Evolutionary conservation across 2,113 vertebrate species (phyloP), one percentile per base, ranked within the genome.

Genomic region (Entosphenus tridentatus): DNA sequence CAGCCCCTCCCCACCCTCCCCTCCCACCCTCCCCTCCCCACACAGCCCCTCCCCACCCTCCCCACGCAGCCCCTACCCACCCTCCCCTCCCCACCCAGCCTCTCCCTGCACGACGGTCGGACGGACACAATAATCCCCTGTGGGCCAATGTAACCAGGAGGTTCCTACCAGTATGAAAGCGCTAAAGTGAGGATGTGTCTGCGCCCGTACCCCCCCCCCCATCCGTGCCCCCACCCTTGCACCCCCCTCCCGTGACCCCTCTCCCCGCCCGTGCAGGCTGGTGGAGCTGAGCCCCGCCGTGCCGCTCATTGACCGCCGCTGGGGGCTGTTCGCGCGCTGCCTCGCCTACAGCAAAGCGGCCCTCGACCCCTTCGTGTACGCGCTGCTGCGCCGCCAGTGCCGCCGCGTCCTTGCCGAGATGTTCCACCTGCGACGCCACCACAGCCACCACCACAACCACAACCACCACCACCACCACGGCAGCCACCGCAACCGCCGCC

Each of bases 271-370:
- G n/a, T 71, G 72, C 80, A 87, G 87, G 78, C 76, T 86, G 77
- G 76, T 80, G 75, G 84, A 82, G 73, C 76, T 82, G 69, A 57
- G 78, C 73, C 79, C 83, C 39, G 83, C 77, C 14, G 77, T 86
- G 76, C 78, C 77, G 68, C 6, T 39, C 39, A 73, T 87, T 71
- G 79, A 80, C 58, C 77, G 74, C 62, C 80, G 82, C 75, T 83
- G 82, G 80, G 84, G 82, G 69, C 74, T 83, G 69, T 71, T 79
- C 65, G 81, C 80, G 74, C 83, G 83, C 77, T 83, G 81, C 77
- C 79, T 83, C 68, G 78, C 80, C 69, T 85, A 82, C 17, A 80
- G 82, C 77, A 83, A 85, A 79, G 81, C 80, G 68, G 85, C 76
- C 9, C 81, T 77, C 3, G 79, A 84, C 71, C 83, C 82, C 0